Conservation (phyloP, 1,140 invertebrate species). For the Aethina tumida region DNA sequence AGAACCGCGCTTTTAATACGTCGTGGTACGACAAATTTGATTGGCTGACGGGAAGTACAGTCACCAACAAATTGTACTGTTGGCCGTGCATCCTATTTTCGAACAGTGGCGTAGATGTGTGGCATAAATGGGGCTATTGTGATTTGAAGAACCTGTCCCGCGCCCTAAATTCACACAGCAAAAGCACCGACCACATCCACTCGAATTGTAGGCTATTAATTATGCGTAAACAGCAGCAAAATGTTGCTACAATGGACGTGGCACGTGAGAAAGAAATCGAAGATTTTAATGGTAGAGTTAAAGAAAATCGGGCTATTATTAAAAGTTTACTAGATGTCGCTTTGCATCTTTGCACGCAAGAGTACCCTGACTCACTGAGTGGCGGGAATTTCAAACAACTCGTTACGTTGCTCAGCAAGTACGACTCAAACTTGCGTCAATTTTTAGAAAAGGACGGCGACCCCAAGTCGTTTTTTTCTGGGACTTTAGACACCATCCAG, state of each 20-base stretch:
- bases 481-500: constrained; percentile 7
- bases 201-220: no score
- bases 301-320: constrained; percentile 6
- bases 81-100: no score
- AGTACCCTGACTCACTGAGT: neutral
- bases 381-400: constrained; percentile 9
- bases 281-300: constrained; percentile 6
- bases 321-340: constrained; percentile 5
- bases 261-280: no score
- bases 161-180: constrained; percentile 2
- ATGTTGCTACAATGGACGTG: no score
- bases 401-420: neutral
- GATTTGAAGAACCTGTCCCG: constrained; percentile 11
- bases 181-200: constrained; percentile 7
- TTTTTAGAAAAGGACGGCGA: no score
- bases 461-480: constrained; percentile 1
- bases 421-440: neutral
- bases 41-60: no score
- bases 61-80: no score
- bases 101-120: no score
- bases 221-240: no score
- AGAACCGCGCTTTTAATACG: no score
- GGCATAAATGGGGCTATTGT: constrained; percentile 6
- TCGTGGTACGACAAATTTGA: no score
- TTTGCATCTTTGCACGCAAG: constrained; percentile 4